phyloP scores from a whole-genome alignment of 2,113 vertebrate genomes.

The Thymallus thymallus region DNA sequence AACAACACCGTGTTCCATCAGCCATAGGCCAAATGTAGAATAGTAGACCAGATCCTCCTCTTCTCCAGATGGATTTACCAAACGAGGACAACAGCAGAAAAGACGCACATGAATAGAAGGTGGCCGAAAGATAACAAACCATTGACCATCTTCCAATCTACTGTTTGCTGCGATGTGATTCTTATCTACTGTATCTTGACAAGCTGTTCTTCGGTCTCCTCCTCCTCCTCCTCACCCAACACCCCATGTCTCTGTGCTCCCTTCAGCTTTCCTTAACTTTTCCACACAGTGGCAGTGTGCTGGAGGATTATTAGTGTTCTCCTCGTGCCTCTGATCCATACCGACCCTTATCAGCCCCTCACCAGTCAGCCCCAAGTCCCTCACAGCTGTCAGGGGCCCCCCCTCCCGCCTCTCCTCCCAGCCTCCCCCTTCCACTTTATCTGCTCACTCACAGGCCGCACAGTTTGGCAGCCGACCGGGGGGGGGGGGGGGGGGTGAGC shows the following conservation, averaged over 20 bases:
- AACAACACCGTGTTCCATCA: too few relatives aligned
- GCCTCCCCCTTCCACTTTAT: conserved; percentile 76
- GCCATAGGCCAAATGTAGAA: too few relatives aligned
- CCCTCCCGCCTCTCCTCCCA: conserved; percentile 20
- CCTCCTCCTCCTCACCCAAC: neutral
- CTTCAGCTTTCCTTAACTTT: conserved; percentile 79
- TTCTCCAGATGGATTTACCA: too few relatives aligned
- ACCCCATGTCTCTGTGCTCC: conserved; percentile 57
- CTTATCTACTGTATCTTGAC: neutral
- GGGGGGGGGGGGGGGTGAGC: conserved; percentile 19
- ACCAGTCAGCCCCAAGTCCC: conserved; percentile 81
- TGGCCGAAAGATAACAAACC: neutral
- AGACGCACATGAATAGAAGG: neutral
- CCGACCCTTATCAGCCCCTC: conserved; percentile 88
- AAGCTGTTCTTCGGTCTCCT: conserved; percentile 36
- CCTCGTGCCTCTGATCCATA: conserved; percentile 73
- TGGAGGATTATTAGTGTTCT: conserved; percentile 79
- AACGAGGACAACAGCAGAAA: too few relatives aligned
- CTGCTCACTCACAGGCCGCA: conserved; percentile 82
- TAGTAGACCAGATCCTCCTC: too few relatives aligned
- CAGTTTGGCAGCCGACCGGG: conserved; percentile 67
- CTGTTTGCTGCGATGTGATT: too few relatives aligned
- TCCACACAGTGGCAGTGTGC: conserved; percentile 65
- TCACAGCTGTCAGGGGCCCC: conserved; percentile 81
- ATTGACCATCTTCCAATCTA: too few relatives aligned